Conservation (phyloP, 1,140 invertebrate species). For the Hylyphantes graminicola region DNA sequence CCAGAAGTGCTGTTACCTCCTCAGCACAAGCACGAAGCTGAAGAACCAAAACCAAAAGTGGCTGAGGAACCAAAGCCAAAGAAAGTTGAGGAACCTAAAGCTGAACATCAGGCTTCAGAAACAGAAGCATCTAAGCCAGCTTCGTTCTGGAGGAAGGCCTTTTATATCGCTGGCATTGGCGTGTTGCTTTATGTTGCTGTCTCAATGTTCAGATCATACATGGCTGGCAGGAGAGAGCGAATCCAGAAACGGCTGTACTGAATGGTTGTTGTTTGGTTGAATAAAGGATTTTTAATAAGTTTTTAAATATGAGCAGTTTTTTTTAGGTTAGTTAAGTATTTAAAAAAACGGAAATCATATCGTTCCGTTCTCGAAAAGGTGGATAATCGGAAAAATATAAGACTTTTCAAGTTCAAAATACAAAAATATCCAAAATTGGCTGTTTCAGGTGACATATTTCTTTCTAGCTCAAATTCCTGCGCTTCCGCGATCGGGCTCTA, state of each 20-base stretch:
- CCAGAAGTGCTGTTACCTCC: background rate
- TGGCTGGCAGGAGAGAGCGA: conserved; percentile 29
- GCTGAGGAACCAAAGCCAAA: background rate
- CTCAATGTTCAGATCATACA: conserved; percentile 10
- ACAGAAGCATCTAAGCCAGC: background rate
- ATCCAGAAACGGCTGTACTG: conserved; percentile 38
- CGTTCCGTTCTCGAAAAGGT: too few relatives aligned
- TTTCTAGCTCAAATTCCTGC: too few relatives aligned
- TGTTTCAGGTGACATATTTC: too few relatives aligned
- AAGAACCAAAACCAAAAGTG: background rate
- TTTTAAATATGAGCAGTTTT: background rate
- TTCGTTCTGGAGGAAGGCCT: conserved; percentile 9
- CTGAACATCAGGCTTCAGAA: background rate
- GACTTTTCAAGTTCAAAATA: too few relatives aligned
- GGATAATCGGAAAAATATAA: too few relatives aligned
- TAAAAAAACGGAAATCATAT: too few relatives aligned
- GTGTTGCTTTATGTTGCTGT: conserved; percentile 26
- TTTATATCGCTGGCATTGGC: conserved; percentile 35
- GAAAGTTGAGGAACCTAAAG: background rate
- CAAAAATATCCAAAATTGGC: too few relatives aligned
- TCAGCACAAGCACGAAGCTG: background rate
- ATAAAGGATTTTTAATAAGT: background rate
- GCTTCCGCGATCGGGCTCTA: too few relatives aligned
- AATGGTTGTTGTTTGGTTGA: background rate
- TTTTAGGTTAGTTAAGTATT: too few relatives aligned